phyloP scores from a whole-genome alignment of 2,888 invertebrate species.

The Eulithis testata region DNA sequence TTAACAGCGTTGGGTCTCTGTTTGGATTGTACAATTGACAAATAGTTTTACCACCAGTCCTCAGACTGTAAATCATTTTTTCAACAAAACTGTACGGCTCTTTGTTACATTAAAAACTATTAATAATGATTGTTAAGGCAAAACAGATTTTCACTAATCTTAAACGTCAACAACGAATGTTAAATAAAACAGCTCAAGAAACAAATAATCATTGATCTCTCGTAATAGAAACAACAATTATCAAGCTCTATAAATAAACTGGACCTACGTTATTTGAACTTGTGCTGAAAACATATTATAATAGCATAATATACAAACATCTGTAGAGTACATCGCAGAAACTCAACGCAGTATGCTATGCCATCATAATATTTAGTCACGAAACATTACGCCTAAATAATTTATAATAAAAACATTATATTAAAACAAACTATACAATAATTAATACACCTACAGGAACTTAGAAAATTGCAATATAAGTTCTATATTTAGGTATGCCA shows the following conservation, averaged over 20 bases:
- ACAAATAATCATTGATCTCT: conserved; percentile 61
- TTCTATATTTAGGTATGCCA: conserved; percentile 84
- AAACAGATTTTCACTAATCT: conserved; percentile 82
- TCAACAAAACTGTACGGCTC: conserved; percentile 78
- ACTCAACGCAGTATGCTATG: conserved; percentile 58
- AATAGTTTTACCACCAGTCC: conserved; percentile 73
- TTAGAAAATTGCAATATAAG: conserved; percentile 84
- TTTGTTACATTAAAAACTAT: conserved; percentile 79
- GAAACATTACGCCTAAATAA: conserved; percentile 77
- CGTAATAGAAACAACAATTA: conserved; percentile 64
- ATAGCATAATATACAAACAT: conserved; percentile 61
- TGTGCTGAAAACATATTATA: conserved; percentile 75
- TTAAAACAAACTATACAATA: conserved; percentile 78
- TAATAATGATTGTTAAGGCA: conserved; percentile 78
- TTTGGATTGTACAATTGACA: conserved; percentile 79
- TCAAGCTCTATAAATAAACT: conserved; percentile 80
- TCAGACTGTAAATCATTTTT: conserved; percentile 70
- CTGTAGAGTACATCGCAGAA: conserved; percentile 1
- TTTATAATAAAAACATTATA: conserved; percentile 65
- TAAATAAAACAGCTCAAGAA: conserved; percentile 81
- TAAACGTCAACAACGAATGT: conserved; percentile 83
- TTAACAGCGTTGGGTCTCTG: conserved; percentile 83
- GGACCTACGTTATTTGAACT: conserved; percentile 83
- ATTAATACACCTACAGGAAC: conserved; percentile 84
- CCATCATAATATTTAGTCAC: conserved; percentile 68